These are phyloP conservation scores for Siniperca obscura DNA, from an alignment of 2,797 vertebrate species.

Conservation along the genomic window DNA sequence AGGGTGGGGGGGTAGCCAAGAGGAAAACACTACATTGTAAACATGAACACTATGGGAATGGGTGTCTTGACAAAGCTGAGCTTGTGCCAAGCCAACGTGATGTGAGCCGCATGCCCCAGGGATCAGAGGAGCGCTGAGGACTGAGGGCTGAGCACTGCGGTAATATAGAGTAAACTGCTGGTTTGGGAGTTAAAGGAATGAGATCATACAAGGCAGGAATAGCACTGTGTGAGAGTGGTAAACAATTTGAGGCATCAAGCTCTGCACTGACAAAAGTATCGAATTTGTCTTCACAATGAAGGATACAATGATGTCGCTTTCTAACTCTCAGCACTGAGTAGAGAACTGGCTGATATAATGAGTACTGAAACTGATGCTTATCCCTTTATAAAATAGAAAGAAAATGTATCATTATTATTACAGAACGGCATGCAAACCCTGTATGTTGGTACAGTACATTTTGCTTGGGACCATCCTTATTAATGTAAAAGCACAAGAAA, in stretches of 20 bases:
- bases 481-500: not conserved
- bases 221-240: conserved; percentile 41
- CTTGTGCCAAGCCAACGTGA: conserved; percentile 57
- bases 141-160: conserved; percentile 45
- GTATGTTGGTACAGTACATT: not conserved
- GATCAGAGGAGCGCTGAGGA: conserved; percentile 44
- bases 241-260: conserved; percentile 52
- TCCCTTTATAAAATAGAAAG: not conserved
- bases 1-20: conserved; percentile 41
- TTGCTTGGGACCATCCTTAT: not conserved
- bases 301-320: not conserved
- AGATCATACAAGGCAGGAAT: conserved; percentile 34
- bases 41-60: conserved; percentile 79
- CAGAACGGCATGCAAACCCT: not conserved
- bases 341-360: not conserved
- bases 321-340: not conserved
- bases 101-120: conserved; percentile 56
- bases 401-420: not conserved
- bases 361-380: not conserved
- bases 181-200: conserved; percentile 54
- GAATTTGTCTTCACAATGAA: conserved; percentile 10
- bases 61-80: conserved; percentile 63
- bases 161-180: conserved; percentile 53
- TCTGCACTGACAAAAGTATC: not conserved
- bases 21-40: conserved; percentile 79